Conservation (phyloP, 2,113 vertebrate genomes). For the Eudorcas thomsonii region DNA sequence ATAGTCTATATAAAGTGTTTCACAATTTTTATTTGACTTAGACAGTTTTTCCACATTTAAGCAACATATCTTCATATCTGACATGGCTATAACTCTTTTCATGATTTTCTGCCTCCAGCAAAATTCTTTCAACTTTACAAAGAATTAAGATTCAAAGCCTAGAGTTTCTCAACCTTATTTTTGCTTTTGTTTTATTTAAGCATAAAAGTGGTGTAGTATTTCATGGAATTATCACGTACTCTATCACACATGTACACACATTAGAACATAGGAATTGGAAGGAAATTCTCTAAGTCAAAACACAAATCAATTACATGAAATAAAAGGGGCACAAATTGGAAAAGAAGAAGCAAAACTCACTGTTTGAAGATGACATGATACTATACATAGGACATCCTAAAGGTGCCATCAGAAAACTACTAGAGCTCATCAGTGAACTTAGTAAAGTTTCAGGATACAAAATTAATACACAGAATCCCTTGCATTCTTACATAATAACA, state of each 20-base stretch:
- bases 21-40: not conserved
- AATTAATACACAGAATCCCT: not conserved
- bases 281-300: not conserved
- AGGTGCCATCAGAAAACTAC: not conserved
- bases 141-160: not conserved
- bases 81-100: not conserved
- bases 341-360: not conserved
- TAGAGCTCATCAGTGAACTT: not conserved
- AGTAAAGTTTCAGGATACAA: not conserved
- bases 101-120: not conserved
- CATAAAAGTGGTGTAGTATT: not conserved
- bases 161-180: not conserved
- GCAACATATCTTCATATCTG: not conserved
- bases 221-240: not conserved
- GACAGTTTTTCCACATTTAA: not conserved
- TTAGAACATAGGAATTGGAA: not conserved
- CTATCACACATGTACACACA: not conserved
- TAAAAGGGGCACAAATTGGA: not conserved
- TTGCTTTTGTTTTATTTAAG: not conserved
- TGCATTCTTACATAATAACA: not conserved
- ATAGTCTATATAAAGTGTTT: not conserved
- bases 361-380: not conserved
- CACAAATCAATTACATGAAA: not conserved
- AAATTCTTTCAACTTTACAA: not conserved
- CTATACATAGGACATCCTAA: not conserved